phyloP scores from a whole-genome alignment of 2,113 vertebrate species.

The Tenrec ecaudatus region DNA sequence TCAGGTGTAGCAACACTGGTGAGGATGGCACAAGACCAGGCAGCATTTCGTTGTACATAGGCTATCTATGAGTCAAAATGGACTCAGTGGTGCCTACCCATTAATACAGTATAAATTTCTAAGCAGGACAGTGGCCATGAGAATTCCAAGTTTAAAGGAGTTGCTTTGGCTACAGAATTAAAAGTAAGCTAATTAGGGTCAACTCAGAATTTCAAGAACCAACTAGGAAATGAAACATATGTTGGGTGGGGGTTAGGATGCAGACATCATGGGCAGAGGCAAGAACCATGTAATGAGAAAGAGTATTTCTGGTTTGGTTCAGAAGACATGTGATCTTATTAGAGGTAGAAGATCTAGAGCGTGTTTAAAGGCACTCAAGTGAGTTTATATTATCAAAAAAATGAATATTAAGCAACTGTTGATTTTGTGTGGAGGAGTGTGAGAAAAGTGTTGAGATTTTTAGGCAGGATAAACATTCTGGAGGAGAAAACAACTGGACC shows the following conservation, averaged over 20 bases:
- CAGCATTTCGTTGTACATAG: too few species aligned
- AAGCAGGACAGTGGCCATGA: not conserved
- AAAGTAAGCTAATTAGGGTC: not conserved
- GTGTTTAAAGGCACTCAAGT: not conserved
- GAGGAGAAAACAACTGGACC: too few species aligned
- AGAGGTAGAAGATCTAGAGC: not conserved
- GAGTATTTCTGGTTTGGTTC: not conserved
- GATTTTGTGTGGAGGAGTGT: not conserved
- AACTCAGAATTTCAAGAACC: slow-evolving; percentile 2
- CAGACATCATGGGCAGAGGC: not conserved
- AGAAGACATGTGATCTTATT: not conserved
- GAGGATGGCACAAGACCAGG: too few species aligned
- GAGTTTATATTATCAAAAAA: not conserved
- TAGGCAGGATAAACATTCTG: too few species aligned
- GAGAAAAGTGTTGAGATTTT: slow-evolving; percentile 7
- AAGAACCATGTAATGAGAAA: not conserved
- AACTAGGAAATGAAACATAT: not conserved
- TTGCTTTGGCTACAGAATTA: not conserved
- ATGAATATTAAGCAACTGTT: slow-evolving; percentile 17
- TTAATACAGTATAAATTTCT: too few species aligned
- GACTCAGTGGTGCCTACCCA: too few species aligned
- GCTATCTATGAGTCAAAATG: too few species aligned
- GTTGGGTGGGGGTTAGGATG: not conserved
- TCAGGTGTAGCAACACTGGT: too few species aligned
- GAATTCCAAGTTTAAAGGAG: slow-evolving; percentile 8